These are phyloP conservation scores for Saccostrea cuccullata DNA, from an alignment of 1,140 invertebrate species.

Conservation along the genomic window DNA sequence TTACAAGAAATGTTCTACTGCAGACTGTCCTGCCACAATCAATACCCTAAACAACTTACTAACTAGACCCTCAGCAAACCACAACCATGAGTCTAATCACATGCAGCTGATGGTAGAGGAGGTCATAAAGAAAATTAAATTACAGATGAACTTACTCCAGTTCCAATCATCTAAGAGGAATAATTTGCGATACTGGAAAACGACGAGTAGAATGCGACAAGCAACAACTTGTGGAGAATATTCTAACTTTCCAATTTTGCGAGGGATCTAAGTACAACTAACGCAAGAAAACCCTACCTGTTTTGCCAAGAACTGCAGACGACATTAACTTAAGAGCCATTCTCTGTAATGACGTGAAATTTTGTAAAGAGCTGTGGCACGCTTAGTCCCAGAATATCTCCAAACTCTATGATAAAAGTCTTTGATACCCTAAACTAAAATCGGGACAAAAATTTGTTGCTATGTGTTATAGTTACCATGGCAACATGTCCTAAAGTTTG, in stretches of 20 bases:
- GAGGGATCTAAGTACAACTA: no score
- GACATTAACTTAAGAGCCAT: no score
- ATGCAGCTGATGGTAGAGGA: background rate
- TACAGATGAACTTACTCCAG: background rate
- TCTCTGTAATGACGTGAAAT: no score
- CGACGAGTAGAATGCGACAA: background rate
- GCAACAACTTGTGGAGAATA: background rate
- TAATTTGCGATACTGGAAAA: background rate
- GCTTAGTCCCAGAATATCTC: no score
- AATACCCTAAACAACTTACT: background rate
- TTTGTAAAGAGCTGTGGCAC: no score
- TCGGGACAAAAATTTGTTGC: no score
- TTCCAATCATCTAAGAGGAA: constrained; percentile 14
- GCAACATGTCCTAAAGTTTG: no score
- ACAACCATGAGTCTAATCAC: background rate
- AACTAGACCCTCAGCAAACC: background rate
- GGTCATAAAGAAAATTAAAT: background rate
- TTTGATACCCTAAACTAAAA: no score
- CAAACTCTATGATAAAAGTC: no score
- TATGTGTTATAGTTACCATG: no score
- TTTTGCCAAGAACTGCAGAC: no score
- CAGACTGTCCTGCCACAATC: background rate
- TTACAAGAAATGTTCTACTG: background rate
- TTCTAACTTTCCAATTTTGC: background rate
- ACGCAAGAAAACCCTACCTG: no score